Conservation (phyloP, 37 sponge, comb jelly and placozoan species). For the Axinella damicornis region DNA sequence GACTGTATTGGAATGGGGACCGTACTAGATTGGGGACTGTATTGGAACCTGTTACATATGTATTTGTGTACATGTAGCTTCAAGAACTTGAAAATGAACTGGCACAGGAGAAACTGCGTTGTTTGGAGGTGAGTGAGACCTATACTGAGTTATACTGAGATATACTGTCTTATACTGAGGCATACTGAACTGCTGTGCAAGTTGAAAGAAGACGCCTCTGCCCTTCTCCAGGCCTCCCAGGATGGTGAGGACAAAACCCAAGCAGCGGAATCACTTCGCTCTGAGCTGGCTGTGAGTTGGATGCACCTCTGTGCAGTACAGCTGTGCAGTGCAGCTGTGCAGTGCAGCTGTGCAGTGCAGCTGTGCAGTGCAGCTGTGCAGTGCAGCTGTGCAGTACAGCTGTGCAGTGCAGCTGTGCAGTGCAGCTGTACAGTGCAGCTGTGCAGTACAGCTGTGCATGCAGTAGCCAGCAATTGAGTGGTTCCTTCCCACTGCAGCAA, state of each 20-base stretch:
- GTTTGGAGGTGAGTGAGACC: slow-evolving; percentile 60
- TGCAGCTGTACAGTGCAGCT: not conserved
- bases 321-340: not conserved
- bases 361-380: not conserved
- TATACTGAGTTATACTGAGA: no score
- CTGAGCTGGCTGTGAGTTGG: slow-evolving; percentile 36
- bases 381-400: not conserved
- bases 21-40: no score
- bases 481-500: slow-evolving; percentile 18
- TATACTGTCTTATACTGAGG: not conserved
- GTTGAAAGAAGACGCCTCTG: not conserved
- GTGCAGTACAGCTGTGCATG: not conserved
- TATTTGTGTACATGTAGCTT: slow-evolving; percentile 24
- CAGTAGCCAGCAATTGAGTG: no score
- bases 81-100: slow-evolving; percentile 62
- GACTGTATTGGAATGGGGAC: no score
- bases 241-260: slow-evolving; percentile 53
- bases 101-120: slow-evolving; percentile 63
- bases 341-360: not conserved
- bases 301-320: not conserved
- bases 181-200: not conserved
- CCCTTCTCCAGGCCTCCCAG: slow-evolving; percentile 33
- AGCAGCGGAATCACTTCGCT: not conserved
- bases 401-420: not conserved
- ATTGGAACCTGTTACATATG: no score